Evolutionary conservation across 2,797 vertebrate species (phyloP).

Genomic region (Tapirus indicus): DNA sequence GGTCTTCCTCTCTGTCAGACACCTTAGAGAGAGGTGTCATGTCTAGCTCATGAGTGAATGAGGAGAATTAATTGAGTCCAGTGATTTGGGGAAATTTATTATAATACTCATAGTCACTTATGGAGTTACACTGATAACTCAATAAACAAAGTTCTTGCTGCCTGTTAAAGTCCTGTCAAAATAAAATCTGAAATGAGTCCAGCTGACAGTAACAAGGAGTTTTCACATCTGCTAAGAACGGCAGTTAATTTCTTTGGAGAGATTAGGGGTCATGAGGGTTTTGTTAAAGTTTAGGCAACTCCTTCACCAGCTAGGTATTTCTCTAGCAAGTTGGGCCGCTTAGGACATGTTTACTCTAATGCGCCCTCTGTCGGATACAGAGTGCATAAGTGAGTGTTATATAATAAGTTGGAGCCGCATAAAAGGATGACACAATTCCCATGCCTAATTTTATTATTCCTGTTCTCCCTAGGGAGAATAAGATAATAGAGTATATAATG

Average conservation of each 20-base stretch:
- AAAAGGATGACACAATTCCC: not conserved
- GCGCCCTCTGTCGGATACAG: not conserved
- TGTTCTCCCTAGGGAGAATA: not conserved
- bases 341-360: not conserved
- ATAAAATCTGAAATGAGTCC: slow-evolving; percentile 58
- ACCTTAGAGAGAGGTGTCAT: not conserved
- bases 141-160: not conserved
- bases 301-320: not conserved
- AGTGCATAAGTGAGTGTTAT: not conserved
- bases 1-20: not conserved
- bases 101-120: not conserved
- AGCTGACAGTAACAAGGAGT: not conserved
- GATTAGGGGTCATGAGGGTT: not conserved
- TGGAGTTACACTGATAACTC: not conserved
- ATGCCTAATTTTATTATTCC: not conserved
- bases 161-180: slow-evolving; percentile 1
- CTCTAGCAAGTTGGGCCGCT: not conserved
- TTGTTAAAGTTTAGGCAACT: slow-evolving; percentile 47
- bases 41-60: not conserved
- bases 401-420: not conserved
- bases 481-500: not conserved
- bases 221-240: slow-evolving; percentile 51
- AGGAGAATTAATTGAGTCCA: slow-evolving; percentile 4
- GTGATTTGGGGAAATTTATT: not conserved
- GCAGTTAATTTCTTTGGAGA: slow-evolving; percentile 39